Base-by-base conservation (phyloP, 2,888 invertebrate species). In the Lasioglossum oenotherae region DNA sequence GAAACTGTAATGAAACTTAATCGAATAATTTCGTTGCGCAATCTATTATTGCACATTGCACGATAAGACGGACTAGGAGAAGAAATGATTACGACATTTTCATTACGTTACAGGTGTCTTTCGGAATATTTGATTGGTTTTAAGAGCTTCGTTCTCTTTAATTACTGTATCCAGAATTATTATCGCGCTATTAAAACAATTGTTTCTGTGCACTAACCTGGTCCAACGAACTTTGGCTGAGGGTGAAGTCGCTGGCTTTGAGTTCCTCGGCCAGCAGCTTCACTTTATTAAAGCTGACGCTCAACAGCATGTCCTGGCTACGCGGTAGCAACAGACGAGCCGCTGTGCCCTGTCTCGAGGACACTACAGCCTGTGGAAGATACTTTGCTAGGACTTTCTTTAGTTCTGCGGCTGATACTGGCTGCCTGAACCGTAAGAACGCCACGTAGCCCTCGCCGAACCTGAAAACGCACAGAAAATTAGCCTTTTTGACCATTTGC, bases 191-290 rank as follows among this genome's bases (percentile, higher is more conserved):
- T 38, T 38, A 38, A 2, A 23, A 69, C 10, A 35, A 69, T 69
- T 38, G 67, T 38, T 23, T 23, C 6, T 10, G 35, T 19, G 19
- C 19, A 88, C 91, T 88, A 78, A 96, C 96, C 96, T 96, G 96
- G 89, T 96, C 96, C 67, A 96, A 95, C 19, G 96, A 96, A 94
- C 96, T 96, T 91, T 96, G 96, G 92, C 96, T 96, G 90, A 96
- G 87, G n/a, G 96, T 96, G 93, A 95, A 96, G 94, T 96, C 96
- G 19, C 96, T 95, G 8, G 96, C 95, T 88, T 96, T 95, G 86
- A 96, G 95, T 78, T 95, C 93, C 85, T 95, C 94, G 82, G 96
- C 96, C 88, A 96, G 94, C 77, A 95, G 95, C 82, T 95, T 95
- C 94, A 96, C 95, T 90, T 96, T 94, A 0, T 94, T 93, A 95